Evolutionary conservation across 2,113 vertebrate genomes (phyloP), one percentile per base, ranked within the genome.

Genomic region (Nyctereutes procyonoides): DNA sequence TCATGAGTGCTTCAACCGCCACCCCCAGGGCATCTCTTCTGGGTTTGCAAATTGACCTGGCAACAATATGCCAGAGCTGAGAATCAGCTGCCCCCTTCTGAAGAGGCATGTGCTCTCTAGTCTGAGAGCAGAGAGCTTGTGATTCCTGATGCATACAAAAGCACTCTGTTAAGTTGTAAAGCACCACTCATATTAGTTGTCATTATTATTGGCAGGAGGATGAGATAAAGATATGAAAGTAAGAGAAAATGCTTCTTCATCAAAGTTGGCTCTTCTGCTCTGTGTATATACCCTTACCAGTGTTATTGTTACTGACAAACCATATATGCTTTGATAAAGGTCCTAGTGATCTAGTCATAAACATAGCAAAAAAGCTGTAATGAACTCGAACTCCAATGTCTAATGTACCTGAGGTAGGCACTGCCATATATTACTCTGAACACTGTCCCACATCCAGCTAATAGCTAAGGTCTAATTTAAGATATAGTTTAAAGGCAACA

Each of bases 401-500:
- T n/a, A 60, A 51, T 24, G 67, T 86, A 86, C 67, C 32, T 73
- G 79, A 83, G 12, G 86, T 38, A 85, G 32, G 48, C 55, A 92
- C 76, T 38, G 77, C 17, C 48, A 77, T 22, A 38, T 89, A 56
- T 86, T 71, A 73, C 32, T 85, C 76, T 83, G 43, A 94, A 96
- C 55, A 81, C 32, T 93, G 35, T 43, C 24, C 63, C 60, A 76
- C 20, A 92, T 60, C 28, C 67, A 88, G 32, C 74, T 93, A 77
- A 96, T 56, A 76, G 69, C 55, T 95, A 51, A 92, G 56, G 51
- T 77, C 94, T 97, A 91, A 91, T 84, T 93, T 81, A 87, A 88
- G 56, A 93, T 30, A 80, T 96, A 95, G 28, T 95, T 95, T 96
- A 80, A 95, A 89, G 89, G 90, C 48, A 96, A 90, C 20, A 88